Evolutionary conservation across 2,888 invertebrate species (phyloP), one percentile per base, ranked within the genome.

Genomic region (Drosophila heteroneura): DNA sequence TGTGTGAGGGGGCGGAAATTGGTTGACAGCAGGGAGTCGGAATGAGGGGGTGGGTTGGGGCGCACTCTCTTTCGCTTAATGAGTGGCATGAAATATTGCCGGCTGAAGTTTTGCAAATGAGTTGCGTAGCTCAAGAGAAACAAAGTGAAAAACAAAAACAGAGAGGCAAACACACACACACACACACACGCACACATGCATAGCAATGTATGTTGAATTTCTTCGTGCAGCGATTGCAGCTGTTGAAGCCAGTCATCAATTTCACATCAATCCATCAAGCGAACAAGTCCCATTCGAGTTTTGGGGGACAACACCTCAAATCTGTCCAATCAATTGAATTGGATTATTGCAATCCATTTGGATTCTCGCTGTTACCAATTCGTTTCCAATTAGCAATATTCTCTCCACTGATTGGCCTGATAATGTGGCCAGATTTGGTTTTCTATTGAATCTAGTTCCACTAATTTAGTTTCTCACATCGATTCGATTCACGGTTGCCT

Each of bases 81-180:
- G 89, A 79, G 74, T 91, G 88, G 89, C 89, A 87, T 83, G 80
- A 81, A 79, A 88, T 83, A 79, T 89, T 83, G 89, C 84, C 86
- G 91, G 89, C 81, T 86, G 62, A 89, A 87, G 79, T 87, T 91
- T 89, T 76, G 71, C 74, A 89, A 85, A 81, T 90, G 89, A 89
- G 90, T 78, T 86, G 86, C 83, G 81, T 89, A 73, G 70, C 63
- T n/a, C 4, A 60, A 69, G 41, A 69, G 49, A 49, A 75, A 51
- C 26, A 37, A 26, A 37, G 10, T 19, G 19, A 76, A 77, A 84
- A 88, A 81, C 70, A 82, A 54, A 81, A 28, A 74, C 30, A 56
- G 52, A 64, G 30, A 62, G 44, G 37, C 47, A 9, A 47, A 47
- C 47, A 28, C 41, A 19, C 52, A 63, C 53, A 37, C 59, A 39